Evolutionary conservation across 2,113 vertebrate genomes (phyloP).

Genomic region (Pan troglodytes): DNA sequence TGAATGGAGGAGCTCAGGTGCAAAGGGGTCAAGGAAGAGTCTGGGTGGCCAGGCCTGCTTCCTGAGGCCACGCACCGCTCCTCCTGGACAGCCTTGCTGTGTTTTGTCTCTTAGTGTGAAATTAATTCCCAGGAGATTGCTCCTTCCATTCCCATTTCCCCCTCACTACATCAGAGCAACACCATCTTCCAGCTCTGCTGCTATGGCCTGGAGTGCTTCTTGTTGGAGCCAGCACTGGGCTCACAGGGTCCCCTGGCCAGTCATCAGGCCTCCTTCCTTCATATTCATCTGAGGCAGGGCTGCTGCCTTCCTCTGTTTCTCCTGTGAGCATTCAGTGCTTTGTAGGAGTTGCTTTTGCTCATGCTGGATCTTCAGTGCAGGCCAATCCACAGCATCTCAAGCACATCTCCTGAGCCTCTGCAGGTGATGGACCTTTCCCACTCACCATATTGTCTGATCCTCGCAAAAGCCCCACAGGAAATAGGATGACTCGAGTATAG

Average conservation of each 20-base stretch:
- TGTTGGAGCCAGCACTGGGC: accelerated
- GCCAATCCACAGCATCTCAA: neutral
- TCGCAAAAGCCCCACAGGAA: neutral
- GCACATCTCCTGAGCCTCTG: neutral
- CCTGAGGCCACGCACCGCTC: neutral
- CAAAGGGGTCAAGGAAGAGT: neutral
- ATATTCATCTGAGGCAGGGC: accelerated
- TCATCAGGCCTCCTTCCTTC: neutral
- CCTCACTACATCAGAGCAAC: neutral
- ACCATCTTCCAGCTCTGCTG: accelerated
- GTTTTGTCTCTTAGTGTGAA: neutral
- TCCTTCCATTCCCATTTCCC: neutral
- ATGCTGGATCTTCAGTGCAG: accelerated
- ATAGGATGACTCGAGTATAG: neutral
- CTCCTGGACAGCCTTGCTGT: too few relatives aligned
- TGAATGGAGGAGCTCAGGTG: too few relatives aligned
- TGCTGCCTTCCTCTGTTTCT: accelerated
- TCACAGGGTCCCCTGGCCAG: too few relatives aligned
- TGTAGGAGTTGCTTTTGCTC: neutral
- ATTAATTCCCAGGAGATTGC: neutral
- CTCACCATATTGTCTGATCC: neutral
- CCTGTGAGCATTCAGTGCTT: accelerated
- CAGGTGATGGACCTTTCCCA: neutral
- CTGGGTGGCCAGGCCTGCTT: neutral
- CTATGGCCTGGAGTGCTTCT: neutral